Conservation (phyloP, 2,888 invertebrate genomes). For the Nemapogon koenigi region DNA sequence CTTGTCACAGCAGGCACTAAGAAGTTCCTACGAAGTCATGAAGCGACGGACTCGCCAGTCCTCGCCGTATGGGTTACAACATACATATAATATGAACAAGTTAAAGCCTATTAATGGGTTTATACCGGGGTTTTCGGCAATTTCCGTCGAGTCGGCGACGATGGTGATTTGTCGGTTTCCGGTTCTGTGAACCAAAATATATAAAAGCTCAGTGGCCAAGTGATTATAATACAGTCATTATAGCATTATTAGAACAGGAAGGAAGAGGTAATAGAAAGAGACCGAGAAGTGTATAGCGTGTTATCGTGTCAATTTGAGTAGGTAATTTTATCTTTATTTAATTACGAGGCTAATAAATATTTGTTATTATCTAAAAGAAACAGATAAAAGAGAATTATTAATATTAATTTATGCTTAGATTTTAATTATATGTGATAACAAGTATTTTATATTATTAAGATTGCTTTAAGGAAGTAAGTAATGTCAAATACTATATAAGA, state of each 20-base stretch:
- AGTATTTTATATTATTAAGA: too few relatives aligned
- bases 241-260: background rate
- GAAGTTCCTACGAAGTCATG: slow-evolving; percentile 4
- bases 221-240: slow-evolving; percentile 1
- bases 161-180: slow-evolving; percentile 85
- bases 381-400: too few relatives aligned
- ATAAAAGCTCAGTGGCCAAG: slow-evolving; percentile 3
- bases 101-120: slow-evolving; percentile 66
- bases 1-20: slow-evolving; percentile 5
- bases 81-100: slow-evolving; percentile 63
- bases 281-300: background rate
- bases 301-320: too few relatives aligned
- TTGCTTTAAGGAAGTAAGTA: too few relatives aligned
- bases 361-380: too few relatives aligned
- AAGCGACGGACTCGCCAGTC: slow-evolving; percentile 27
- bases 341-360: too few relatives aligned
- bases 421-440: too few relatives aligned
- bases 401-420: too few relatives aligned
- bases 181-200: slow-evolving; percentile 72
- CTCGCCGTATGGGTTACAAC: slow-evolving; percentile 62
- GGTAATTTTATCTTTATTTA: too few relatives aligned
- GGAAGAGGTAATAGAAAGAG: slow-evolving; percentile 4
- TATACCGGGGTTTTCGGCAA: slow-evolving; percentile 97
- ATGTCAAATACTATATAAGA: too few relatives aligned
- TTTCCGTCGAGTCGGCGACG: slow-evolving; percentile 91